A percentile compares a stretch with the other conserved stretches of the same genome.
phyloP scores from a whole-genome alignment of 2,113 vertebrate genomes.

The Cinclus mexicanus region DNA sequence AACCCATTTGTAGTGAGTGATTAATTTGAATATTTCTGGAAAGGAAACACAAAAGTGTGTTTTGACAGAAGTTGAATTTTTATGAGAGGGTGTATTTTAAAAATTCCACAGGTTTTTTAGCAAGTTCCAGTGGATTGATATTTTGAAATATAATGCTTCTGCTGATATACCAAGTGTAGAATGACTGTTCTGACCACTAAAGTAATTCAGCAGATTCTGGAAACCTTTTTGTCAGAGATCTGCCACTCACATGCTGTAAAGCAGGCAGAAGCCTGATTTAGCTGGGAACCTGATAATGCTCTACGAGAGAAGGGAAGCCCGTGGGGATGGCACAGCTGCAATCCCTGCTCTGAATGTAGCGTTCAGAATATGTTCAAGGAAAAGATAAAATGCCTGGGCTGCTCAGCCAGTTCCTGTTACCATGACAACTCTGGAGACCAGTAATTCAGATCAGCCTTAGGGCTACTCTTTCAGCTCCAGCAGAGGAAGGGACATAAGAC shows the following conservation, averaged over 20 bases:
- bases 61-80: not conserved
- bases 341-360: not conserved
- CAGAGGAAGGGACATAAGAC: not conserved
- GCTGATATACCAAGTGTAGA: not conserved
- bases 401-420: constrained; percentile 24
- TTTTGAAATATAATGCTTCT: not conserved
- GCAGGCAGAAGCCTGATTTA: not conserved
- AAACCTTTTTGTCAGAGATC: not conserved
- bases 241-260: not conserved
- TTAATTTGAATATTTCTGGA: not conserved
- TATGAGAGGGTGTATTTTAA: not conserved
- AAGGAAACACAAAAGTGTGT: not conserved
- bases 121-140: not conserved
- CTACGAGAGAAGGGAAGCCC: not conserved
- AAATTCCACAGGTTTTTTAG: not conserved
- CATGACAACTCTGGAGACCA: constrained; percentile 23
- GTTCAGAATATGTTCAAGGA: not conserved
- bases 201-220: not conserved
- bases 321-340: not conserved
- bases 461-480: constrained; percentile 4
- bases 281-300: not conserved
- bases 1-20: not conserved
- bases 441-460: constrained; percentile 42
- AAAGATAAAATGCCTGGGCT: constrained; percentile 36
- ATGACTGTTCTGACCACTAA: not conserved